Evolutionary conservation across 2,888 invertebrate species (phyloP).

Genomic region (Leptinotarsa haldemani): DNA sequence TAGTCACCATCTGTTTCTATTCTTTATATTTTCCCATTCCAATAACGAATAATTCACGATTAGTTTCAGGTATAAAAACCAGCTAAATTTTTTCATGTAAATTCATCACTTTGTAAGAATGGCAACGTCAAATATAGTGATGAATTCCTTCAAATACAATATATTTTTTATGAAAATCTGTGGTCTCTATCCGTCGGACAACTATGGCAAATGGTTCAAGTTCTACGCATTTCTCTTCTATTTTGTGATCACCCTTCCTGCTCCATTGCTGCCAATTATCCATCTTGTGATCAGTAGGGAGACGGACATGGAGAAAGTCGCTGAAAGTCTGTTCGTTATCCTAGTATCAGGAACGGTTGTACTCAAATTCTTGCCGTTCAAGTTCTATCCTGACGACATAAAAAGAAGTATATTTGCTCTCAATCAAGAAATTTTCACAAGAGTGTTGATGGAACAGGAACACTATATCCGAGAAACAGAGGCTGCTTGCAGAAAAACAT

Average conservation of each 20-base stretch:
- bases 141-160: constrained; percentile 26
- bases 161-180: constrained; percentile 26
- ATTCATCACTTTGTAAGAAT: neutral
- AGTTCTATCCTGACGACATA: constrained; percentile 8
- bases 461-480: constrained; percentile 21
- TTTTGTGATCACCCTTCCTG: constrained; percentile 21
- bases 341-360: constrained; percentile 20
- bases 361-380: constrained; percentile 26
- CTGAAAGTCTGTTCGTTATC: constrained; percentile 12
- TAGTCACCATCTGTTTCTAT: neutral
- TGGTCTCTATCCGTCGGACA: constrained; percentile 34
- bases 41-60: neutral
- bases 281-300: constrained; percentile 21
- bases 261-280: constrained; percentile 14
- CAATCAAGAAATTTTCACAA: constrained; percentile 14
- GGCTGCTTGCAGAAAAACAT: constrained; percentile 16
- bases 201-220: constrained; percentile 12
- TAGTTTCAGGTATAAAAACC: neutral
- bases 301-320: constrained; percentile 10
- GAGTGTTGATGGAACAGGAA: neutral
- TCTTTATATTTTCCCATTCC: neutral
- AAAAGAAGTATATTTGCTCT: constrained; percentile 16
- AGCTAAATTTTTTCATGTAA: neutral
- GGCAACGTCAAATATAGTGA: neutral
- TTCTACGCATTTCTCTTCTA: constrained; percentile 19